These are phyloP conservation scores for Macrophya alboannulata DNA, from an alignment of 2,888 invertebrate genomes.

Conservation along the genomic window DNA sequence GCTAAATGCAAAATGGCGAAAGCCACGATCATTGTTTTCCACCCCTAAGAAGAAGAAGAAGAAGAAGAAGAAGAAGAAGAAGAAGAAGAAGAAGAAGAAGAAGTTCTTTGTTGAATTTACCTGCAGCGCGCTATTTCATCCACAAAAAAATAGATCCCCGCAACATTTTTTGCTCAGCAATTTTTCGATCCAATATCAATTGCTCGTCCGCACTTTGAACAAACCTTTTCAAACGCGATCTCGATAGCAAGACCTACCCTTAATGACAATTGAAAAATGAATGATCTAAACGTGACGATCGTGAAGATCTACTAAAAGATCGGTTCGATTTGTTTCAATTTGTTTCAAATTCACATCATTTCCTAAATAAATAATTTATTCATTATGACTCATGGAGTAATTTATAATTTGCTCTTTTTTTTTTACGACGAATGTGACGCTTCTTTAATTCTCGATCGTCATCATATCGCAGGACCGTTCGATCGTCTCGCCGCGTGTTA, in stretches of 20 bases:
- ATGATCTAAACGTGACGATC: too few species aligned
- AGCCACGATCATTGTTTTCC: constrained; percentile 18
- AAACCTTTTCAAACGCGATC: constrained; percentile 1
- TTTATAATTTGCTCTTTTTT: too few species aligned
- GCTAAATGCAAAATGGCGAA: constrained; percentile 72
- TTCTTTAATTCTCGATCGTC: background rate
- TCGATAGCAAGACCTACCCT: background rate
- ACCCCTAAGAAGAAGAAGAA: too few species aligned
- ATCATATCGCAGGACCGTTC: background rate
- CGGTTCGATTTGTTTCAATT: background rate
- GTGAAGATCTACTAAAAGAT: background rate
- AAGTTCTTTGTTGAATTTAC: constrained; percentile 58
- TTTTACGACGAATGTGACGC: too few species aligned
- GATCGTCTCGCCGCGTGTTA: background rate
- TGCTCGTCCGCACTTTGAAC: background rate
- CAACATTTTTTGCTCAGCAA: background rate
- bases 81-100: too few species aligned
- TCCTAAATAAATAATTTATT: background rate
- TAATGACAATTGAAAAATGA: too few species aligned
- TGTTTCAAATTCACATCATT: background rate
- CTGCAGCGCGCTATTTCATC: constrained; percentile 53
- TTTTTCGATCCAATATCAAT: background rate
- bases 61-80: too few species aligned
- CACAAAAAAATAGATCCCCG: background rate
- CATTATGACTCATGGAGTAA: background rate